Evolutionary conservation across 2,113 vertebrate genomes (phyloP).

Genomic region (Heterochromis multidens): DNA sequence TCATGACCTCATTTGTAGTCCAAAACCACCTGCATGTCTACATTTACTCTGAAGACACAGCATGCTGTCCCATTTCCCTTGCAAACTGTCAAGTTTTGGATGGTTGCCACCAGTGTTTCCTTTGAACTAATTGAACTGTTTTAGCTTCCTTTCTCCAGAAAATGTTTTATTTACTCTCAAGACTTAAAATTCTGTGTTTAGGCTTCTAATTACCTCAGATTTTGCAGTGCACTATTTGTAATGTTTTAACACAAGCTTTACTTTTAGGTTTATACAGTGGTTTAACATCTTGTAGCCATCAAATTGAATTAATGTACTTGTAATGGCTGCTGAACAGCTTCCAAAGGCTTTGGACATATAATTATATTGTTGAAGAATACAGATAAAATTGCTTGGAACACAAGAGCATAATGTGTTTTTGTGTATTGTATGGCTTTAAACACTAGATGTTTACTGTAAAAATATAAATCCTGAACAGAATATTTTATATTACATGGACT

Average conservation of each 20-base stretch:
- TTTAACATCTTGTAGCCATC: not conserved
- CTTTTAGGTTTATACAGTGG: not conserved
- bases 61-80: slow-evolving; percentile 45
- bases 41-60: slow-evolving; percentile 15
- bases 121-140: not conserved
- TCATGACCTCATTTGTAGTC: slow-evolving; percentile 1
- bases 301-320: not conserved
- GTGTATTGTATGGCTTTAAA: not conserved
- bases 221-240: not conserved
- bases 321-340: not conserved
- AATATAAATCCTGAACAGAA: not conserved
- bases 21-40: slow-evolving; percentile 32
- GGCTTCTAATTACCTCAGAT: not conserved
- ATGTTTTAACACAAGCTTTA: not conserved
- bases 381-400: not conserved
- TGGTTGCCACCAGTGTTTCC: slow-evolving; percentile 39
- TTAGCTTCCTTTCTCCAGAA: not conserved
- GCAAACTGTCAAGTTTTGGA: not conserved
- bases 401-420: not conserved
- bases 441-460: not conserved
- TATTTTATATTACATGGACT: not conserved
- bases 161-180: not conserved
- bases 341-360: not conserved
- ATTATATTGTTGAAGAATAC: not conserved
- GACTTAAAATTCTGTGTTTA: not conserved